A percentile compares a stretch with the other conserved stretches of the same genome.
phyloP scores from a whole-genome alignment of 2,888 invertebrate species.

The Dasypogon diadema region DNA sequence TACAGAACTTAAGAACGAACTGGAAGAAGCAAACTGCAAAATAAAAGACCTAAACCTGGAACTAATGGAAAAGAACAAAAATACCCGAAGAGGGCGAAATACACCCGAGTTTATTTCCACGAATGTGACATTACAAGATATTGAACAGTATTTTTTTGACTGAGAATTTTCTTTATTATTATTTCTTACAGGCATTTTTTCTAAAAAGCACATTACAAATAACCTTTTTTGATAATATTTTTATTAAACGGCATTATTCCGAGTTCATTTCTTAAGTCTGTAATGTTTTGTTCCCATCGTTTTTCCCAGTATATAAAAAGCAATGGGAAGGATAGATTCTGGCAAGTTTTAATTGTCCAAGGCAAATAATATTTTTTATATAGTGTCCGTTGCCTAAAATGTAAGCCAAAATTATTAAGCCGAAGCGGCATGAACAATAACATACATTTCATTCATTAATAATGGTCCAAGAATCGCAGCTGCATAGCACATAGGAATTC shows the following conservation, averaged over 20 bases:
- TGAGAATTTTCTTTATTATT: too few relatives aligned
- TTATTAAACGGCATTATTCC: constrained; percentile 11
- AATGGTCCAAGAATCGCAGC: constrained; percentile 37
- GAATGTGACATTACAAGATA: too few relatives aligned
- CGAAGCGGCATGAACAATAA: too few relatives aligned
- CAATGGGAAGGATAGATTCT: not conserved
- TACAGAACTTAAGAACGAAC: constrained; percentile 32
- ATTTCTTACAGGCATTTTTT: too few relatives aligned
- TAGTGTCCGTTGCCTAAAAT: constrained; percentile 26
- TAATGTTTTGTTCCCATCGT: constrained; percentile 17
- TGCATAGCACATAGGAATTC: constrained; percentile 7
- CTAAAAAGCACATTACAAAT: not conserved
- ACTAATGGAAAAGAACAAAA: constrained; percentile 26
- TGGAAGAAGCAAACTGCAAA: constrained; percentile 38
- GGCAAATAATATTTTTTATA: constrained; percentile 37
- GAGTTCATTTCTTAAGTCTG: constrained; percentile 36
- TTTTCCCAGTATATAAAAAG: constrained; percentile 49
- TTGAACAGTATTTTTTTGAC: too few relatives aligned
- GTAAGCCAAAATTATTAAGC: constrained; percentile 9
- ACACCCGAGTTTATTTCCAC: too few relatives aligned
- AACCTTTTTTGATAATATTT: not conserved
- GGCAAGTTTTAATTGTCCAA: constrained; percentile 18
- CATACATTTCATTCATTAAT: constrained; percentile 22
- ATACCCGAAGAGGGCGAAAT: too few relatives aligned
- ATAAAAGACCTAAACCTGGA: constrained; percentile 29